These are phyloP conservation scores for Fragum sueziense DNA, from an alignment of 2,888 invertebrate species.

Conservation along the genomic window DNA sequence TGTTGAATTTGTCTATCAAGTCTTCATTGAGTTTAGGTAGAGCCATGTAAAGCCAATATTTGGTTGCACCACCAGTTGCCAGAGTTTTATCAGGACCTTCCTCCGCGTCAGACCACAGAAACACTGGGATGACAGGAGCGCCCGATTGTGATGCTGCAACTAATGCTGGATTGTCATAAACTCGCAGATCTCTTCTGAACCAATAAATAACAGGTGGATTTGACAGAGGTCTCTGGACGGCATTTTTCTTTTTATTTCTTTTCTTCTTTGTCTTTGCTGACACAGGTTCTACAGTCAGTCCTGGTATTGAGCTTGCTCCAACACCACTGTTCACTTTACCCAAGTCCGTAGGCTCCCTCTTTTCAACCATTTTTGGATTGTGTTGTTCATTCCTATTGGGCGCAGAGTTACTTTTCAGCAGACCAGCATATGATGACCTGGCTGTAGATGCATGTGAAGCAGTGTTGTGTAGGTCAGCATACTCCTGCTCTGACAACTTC, in stretches of 20 bases:
- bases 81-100: conserved; percentile 64
- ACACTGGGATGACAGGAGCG: conserved; percentile 61
- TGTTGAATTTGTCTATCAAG: conserved; percentile 51
- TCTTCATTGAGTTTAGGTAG: conserved; percentile 54
- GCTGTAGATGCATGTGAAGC: not conserved
- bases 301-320: not conserved
- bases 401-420: not conserved
- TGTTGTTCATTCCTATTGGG: not conserved
- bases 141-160: conserved; percentile 52
- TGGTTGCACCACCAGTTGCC: conserved; percentile 67
- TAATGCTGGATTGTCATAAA: conserved; percentile 70
- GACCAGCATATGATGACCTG: not conserved
- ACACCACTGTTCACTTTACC: not conserved
- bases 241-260: conserved; percentile 55
- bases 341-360: not conserved
- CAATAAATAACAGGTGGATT: conserved; percentile 64
- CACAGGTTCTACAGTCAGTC: not conserved
- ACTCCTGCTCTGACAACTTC: conserved; percentile 42
- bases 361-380: not conserved
- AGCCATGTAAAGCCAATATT: conserved; percentile 69
- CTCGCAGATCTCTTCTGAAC: conserved; percentile 65
- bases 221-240: conserved; percentile 32
- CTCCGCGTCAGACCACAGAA: conserved; percentile 64
- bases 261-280: conserved; percentile 27
- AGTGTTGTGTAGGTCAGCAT: not conserved